A percentile compares a stretch with the other conserved stretches of the same genome.
These are phyloP conservation scores for Myiothlypis chrysogaster DNA, from an alignment of 2,797 vertebrate species.

Conservation along the genomic window DNA sequence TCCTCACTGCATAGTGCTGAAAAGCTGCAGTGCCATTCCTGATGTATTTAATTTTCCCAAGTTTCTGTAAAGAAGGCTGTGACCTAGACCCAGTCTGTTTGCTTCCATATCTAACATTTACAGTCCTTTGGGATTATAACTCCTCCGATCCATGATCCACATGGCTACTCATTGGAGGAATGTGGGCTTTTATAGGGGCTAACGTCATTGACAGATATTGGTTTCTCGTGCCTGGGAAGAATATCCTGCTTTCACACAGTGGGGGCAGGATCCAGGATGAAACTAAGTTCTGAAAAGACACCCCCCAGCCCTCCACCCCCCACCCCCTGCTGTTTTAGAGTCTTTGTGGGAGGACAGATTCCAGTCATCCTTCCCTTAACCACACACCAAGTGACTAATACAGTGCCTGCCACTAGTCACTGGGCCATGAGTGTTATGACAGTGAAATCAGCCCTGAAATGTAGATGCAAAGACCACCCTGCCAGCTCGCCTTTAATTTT, in stretches of 20 bases:
- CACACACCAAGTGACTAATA: conserved; percentile 78
- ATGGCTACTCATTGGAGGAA: conserved; percentile 27
- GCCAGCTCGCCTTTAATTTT: conserved; percentile 53
- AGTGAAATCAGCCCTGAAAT: conserved; percentile 54
- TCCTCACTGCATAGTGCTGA: background rate
- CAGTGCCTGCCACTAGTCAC: conserved; percentile 61
- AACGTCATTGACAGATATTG: conserved; percentile 52
- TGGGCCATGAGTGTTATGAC: conserved; percentile 56
- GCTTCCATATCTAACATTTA: background rate
- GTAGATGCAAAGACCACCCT: conserved; percentile 67
- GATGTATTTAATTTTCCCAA: background rate
- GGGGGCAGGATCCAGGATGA: conserved; percentile 46
- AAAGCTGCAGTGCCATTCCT: background rate
- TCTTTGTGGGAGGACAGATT: conserved; percentile 77
- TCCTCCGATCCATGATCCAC: background rate
- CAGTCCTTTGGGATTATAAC: background rate
- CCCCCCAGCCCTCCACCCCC: conserved; percentile 17
- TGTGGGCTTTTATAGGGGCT: conserved; percentile 44
- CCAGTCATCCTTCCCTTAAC: conserved; percentile 79
- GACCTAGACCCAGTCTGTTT: background rate
- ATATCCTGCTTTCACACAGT: conserved; percentile 59
- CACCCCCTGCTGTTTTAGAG: conserved; percentile 64
- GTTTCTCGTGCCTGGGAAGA: conserved; percentile 61
- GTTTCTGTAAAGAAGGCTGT: background rate
- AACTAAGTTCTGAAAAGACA: conserved; percentile 66